Conservation (phyloP, 2,888 invertebrate genomes). For the Eueremaeus valkanovi region DNA sequence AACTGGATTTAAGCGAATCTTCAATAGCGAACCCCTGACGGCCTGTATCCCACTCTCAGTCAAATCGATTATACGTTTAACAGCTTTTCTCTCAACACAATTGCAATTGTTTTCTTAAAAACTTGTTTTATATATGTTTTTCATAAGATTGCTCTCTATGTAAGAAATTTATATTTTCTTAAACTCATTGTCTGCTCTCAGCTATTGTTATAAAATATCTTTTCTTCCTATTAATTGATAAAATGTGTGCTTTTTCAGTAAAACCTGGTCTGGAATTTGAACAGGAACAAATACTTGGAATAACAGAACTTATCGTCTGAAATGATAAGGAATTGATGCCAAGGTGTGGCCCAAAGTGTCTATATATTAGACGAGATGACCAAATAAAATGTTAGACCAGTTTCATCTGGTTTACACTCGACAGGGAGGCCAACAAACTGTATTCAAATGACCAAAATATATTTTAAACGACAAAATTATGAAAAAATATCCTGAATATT, state of each 20-base stretch:
- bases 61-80: neutral
- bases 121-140: neutral
- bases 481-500: neutral
- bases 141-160: too few relatives aligned
- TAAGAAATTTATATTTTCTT: neutral
- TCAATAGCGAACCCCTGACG: neutral
- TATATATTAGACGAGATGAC: neutral
- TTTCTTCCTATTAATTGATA: too few relatives aligned
- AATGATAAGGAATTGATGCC: neutral
- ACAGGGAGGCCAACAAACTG: slow-evolving; percentile 12
- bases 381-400: neutral
- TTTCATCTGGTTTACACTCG: neutral
- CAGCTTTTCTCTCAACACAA: neutral
- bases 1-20: slow-evolving; percentile 30
- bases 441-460: neutral
- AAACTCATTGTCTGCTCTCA: neutral
- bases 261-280: too few relatives aligned
- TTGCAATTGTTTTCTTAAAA: neutral
- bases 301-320: too few relatives aligned
- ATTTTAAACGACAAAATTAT: neutral
- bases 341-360: neutral
- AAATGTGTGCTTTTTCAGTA: too few relatives aligned
- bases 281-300: too few relatives aligned
- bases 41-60: neutral
- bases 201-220: slow-evolving; percentile 4